Conservation (phyloP, 2,797 vertebrate genomes). For the Mormyrus proboscirostris region DNA sequence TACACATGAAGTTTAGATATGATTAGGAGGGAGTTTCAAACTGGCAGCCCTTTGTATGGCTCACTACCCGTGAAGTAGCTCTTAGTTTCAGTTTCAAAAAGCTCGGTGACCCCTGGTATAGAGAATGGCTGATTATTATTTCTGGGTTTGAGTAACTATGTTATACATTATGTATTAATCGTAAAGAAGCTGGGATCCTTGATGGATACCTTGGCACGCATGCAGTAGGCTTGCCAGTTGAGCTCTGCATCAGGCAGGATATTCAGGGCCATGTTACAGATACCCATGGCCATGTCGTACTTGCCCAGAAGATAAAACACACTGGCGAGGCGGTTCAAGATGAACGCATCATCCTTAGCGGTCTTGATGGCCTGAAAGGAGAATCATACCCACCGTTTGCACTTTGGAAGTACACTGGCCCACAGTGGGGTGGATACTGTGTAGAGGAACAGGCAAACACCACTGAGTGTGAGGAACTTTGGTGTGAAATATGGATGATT, state of each 20-base stretch:
- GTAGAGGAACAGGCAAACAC: neutral
- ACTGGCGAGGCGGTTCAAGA: constrained; percentile 66
- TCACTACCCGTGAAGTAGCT: too few relatives aligned
- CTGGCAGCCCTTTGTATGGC: too few relatives aligned
- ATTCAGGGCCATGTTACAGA: constrained; percentile 70
- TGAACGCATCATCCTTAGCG: constrained; percentile 58
- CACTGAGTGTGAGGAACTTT: neutral
- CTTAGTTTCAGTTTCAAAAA: too few relatives aligned
- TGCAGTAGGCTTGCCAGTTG: constrained; percentile 77
- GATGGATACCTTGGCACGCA: constrained; percentile 62
- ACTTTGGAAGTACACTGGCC: neutral
- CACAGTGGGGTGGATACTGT: neutral
- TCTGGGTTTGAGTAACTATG: neutral
- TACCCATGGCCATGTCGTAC: constrained; percentile 71
- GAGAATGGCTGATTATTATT: neutral
- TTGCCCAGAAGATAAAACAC: constrained; percentile 68
- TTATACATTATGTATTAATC: neutral
- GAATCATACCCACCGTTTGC: neutral
- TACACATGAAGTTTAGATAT: too few relatives aligned
- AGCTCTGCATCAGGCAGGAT: constrained; percentile 65
- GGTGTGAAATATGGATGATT: neutral
- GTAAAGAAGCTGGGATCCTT: neutral
- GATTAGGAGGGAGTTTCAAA: too few relatives aligned
- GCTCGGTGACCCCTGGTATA: neutral
- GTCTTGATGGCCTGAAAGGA: constrained; percentile 63